Evolutionary conservation across 2,113 vertebrate genomes (phyloP).

Genomic region (Salminus brasiliensis): DNA sequence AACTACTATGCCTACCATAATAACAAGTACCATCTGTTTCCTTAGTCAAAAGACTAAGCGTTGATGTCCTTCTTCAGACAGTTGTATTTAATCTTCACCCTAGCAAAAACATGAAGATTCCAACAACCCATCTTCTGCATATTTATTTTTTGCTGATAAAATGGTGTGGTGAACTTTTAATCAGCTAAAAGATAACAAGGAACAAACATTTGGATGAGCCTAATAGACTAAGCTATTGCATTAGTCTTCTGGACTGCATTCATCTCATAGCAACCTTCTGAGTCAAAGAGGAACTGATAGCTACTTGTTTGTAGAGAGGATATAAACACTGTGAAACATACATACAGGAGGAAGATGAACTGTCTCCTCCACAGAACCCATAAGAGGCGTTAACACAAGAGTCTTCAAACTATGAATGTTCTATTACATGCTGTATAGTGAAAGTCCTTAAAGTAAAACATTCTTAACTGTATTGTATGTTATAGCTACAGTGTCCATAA

Average conservation of each 20-base stretch:
- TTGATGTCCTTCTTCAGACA: not conserved
- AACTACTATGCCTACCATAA: not conserved
- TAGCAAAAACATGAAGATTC: not conserved
- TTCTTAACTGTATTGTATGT: no score
- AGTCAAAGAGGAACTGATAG: slow-evolving; percentile 21
- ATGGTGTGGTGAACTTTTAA: not conserved
- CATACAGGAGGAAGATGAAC: not conserved
- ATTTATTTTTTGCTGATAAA: slow-evolving; percentile 1
- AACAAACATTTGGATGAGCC: slow-evolving; percentile 17
- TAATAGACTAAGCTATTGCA: slow-evolving; percentile 16
- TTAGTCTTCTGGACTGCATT: slow-evolving; percentile 4
- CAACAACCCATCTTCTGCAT: not conserved
- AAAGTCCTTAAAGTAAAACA: no score
- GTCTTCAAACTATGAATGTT: not conserved
- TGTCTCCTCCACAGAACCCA: not conserved
- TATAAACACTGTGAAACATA: slow-evolving; percentile 8
- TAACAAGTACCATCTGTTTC: not conserved
- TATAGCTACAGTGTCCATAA: no score
- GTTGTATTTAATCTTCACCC: not conserved
- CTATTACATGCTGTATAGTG: no score
- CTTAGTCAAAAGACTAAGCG: not conserved
- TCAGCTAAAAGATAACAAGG: slow-evolving; percentile 3
- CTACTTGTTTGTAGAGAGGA: slow-evolving; percentile 32
- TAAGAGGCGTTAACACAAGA: no score
- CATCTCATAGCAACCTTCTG: slow-evolving; percentile 1